These are phyloP conservation scores for Beroe forskalii DNA, from an alignment of 37 sponge, comb jelly and placozoan genomes.

Conservation along the genomic window DNA sequence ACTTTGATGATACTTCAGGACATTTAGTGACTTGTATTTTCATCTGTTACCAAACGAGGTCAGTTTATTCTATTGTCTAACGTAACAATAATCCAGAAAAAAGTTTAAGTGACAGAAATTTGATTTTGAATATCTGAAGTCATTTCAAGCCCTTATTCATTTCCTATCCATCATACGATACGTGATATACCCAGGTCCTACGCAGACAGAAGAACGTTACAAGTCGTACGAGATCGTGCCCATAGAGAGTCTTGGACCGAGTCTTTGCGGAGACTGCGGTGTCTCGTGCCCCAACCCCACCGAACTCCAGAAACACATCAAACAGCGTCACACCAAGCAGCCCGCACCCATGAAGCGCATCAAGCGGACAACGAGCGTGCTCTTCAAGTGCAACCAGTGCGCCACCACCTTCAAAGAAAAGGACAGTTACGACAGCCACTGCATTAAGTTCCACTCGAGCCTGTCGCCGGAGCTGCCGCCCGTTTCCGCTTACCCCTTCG, in stretches of 20 bases:
- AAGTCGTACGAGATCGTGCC: constrained; percentile 40
- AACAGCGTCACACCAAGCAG: background rate
- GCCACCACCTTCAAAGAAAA: background rate
- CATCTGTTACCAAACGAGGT: too few species aligned
- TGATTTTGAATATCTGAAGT: too few species aligned
- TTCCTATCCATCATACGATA: too few species aligned
- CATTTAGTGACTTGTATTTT: too few species aligned
- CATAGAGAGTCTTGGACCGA: constrained; percentile 14
- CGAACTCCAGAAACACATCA: constrained; percentile 39
- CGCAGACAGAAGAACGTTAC: background rate
- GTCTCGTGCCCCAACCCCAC: background rate
- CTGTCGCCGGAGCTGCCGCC: background rate
- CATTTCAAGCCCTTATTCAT: too few species aligned
- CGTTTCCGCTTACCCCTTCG: background rate
- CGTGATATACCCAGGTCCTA: background rate
- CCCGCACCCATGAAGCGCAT: too few species aligned
- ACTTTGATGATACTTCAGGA: too few species aligned
- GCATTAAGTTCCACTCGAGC: constrained; percentile 12
- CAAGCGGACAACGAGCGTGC: background rate
- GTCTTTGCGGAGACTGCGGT: background rate
- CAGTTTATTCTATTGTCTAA: too few species aligned
- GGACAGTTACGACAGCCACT: constrained; percentile 5
- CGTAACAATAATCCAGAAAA: too few species aligned
- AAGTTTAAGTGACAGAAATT: too few species aligned
- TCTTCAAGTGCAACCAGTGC: constrained; percentile 42